Evolutionary conservation across 2,113 vertebrate genomes (phyloP).

Genomic region (Anguilla rostrata): DNA sequence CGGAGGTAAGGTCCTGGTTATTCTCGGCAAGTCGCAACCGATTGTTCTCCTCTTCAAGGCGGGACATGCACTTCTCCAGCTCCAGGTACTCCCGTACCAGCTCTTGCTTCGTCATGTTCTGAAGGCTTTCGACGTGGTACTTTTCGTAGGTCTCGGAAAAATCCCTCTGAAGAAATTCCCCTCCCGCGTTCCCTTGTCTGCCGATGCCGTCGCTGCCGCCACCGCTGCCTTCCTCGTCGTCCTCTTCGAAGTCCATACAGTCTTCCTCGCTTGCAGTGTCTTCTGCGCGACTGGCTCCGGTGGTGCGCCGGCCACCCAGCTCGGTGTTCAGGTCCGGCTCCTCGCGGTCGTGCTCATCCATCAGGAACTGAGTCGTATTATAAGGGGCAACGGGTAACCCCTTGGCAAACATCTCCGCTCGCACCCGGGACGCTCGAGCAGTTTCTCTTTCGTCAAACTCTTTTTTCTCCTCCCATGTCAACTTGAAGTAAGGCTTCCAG

Average conservation of each 20-base stretch:
- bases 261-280: slow-evolving; percentile 85
- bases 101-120: slow-evolving; percentile 98
- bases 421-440: slow-evolving; percentile 82
- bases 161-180: slow-evolving; percentile 93
- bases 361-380: slow-evolving; percentile 98
- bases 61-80: slow-evolving; percentile 63
- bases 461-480: slow-evolving; percentile 95
- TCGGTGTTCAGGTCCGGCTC: slow-evolving; percentile 94
- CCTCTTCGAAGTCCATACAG: slow-evolving; percentile 79
- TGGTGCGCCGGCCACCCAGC: slow-evolving; percentile 66
- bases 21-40: slow-evolving; percentile 73
- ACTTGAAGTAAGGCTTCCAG: slow-evolving; percentile 96
- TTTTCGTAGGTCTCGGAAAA: slow-evolving; percentile 97
- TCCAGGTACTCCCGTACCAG: slow-evolving; percentile 93
- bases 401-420: slow-evolving; percentile 97
- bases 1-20: slow-evolving; percentile 56
- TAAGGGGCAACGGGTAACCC: slow-evolving; percentile 95
- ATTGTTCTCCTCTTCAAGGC: slow-evolving; percentile 85
- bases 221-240: slow-evolving; percentile 79
- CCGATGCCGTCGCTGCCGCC: slow-evolving; percentile 90
- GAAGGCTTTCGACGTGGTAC: slow-evolving; percentile 93
- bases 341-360: slow-evolving; percentile 96
- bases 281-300: slow-evolving; percentile 64
- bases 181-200: slow-evolving; percentile 76
- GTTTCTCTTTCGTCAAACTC: slow-evolving; percentile 90